Percentiles rank a stretch among this genome's conserved stretches.
These are phyloP conservation scores for Drosophila borealis DNA, from an alignment of 2,888 invertebrate species.

Conservation along the genomic window DNA sequence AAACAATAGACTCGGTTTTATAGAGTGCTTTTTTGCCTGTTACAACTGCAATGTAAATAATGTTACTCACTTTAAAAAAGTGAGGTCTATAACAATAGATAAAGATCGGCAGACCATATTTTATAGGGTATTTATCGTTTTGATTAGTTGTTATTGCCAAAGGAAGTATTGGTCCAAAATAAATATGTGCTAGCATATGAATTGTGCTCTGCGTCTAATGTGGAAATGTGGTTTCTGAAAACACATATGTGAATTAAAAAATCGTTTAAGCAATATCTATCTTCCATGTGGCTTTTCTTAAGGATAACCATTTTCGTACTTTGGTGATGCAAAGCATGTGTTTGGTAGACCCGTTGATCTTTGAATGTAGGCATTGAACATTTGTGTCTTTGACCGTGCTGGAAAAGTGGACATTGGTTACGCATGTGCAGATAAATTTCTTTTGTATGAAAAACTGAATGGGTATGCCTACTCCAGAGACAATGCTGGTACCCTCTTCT, in stretches of 20 bases:
- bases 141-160: no score
- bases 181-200: no score
- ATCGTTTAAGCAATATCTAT: background rate
- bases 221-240: background rate
- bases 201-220: no score
- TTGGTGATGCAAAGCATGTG: constrained; percentile 9
- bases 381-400: constrained; percentile 41
- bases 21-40: no score
- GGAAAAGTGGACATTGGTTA: constrained; percentile 57
- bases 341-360: constrained; percentile 21
- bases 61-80: no score
- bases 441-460: constrained; percentile 65
- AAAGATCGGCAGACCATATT: no score
- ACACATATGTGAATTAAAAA: background rate
- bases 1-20: no score
- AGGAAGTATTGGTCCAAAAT: no score
- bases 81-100: no score
- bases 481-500: constrained; percentile 61
- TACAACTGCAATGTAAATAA: no score
- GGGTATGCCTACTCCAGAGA: constrained; percentile 61
- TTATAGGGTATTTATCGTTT: no score
- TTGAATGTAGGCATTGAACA: constrained; percentile 36
- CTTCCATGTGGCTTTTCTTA: constrained; percentile 5
- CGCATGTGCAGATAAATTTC: constrained; percentile 64
- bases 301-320: constrained; percentile 24